These are phyloP conservation scores for Taenioides sp. DNA, from an alignment of 2,797 vertebrate genomes.

Conservation along the genomic window DNA sequence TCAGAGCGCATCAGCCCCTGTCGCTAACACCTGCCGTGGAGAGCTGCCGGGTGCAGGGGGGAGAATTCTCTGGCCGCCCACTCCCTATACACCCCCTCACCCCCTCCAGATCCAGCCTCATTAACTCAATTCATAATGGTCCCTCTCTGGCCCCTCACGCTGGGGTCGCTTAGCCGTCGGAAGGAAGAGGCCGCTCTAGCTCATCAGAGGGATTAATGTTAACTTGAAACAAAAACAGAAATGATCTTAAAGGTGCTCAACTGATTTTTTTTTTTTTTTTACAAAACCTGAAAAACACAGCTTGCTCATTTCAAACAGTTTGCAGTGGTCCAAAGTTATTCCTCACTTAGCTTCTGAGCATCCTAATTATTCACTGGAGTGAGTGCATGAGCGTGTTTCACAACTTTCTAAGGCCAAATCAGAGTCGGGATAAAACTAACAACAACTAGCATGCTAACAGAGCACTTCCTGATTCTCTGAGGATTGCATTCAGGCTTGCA, in stretches of 20 bases:
- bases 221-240: constrained; percentile 35
- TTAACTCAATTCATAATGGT: constrained; percentile 78
- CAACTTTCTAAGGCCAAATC: too few species aligned
- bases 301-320: neutral
- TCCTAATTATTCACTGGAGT: too few species aligned
- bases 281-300: neutral
- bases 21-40: constrained; percentile 62
- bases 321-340: too few species aligned
- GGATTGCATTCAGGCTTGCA: too few species aligned
- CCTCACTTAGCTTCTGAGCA: too few species aligned
- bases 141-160: constrained; percentile 36
- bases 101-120: constrained; percentile 51
- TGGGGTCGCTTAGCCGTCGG: constrained; percentile 21
- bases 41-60: constrained; percentile 15
- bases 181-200: constrained; percentile 37
- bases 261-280: neutral
- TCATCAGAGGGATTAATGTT: constrained; percentile 43
- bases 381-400: too few species aligned
- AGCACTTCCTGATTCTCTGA: too few species aligned
- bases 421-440: neutral
- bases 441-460: too few species aligned
- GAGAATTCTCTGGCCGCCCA: constrained; percentile 44
- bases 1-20: constrained; percentile 52
- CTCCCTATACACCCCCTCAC: constrained; percentile 2
- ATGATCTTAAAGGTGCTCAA: neutral